Evolutionary conservation across 2,113 vertebrate species (phyloP).

Genomic region (Poeciliopsis turrubarensis): DNA sequence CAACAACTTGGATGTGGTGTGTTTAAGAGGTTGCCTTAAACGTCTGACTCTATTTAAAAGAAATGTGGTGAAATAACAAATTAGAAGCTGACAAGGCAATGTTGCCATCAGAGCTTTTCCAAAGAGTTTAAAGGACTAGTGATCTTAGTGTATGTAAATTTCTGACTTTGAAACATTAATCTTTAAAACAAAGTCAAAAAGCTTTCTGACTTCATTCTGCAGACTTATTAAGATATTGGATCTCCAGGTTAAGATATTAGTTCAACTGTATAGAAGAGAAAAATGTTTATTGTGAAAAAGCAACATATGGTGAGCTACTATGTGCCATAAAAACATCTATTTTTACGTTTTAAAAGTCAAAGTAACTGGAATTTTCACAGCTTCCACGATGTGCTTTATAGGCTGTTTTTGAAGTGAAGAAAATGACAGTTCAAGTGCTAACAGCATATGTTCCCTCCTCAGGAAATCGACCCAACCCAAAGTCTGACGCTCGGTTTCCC

Average conservation of each 20-base stretch:
- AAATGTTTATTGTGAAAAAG: neutral
- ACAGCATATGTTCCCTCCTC: slow-evolving; percentile 40
- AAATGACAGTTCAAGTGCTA: slow-evolving; percentile 16
- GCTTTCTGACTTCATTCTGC: no score
- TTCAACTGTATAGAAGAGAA: neutral
- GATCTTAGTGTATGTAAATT: no score
- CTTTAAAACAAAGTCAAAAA: no score
- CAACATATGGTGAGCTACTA: neutral
- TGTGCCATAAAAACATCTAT: neutral
- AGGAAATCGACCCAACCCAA: slow-evolving; percentile 29
- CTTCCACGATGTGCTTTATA: neutral
- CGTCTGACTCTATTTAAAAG: no score
- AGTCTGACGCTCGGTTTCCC: slow-evolving; percentile 3
- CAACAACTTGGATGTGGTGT: no score
- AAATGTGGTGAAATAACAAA: no score
- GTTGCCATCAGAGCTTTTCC: no score
- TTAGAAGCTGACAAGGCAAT: no score
- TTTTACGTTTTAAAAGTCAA: neutral
- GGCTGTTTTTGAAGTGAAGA: slow-evolving; percentile 10
- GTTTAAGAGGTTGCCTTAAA: no score
- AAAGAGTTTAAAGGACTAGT: no score
- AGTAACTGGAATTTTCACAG: neutral
- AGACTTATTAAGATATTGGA: neutral
- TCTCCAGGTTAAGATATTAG: neutral
- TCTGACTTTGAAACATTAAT: no score